Evolutionary conservation across 2,797 vertebrate genomes (phyloP), one percentile per base, ranked within the genome.

Genomic region (Leptodactylus fallax): DNA sequence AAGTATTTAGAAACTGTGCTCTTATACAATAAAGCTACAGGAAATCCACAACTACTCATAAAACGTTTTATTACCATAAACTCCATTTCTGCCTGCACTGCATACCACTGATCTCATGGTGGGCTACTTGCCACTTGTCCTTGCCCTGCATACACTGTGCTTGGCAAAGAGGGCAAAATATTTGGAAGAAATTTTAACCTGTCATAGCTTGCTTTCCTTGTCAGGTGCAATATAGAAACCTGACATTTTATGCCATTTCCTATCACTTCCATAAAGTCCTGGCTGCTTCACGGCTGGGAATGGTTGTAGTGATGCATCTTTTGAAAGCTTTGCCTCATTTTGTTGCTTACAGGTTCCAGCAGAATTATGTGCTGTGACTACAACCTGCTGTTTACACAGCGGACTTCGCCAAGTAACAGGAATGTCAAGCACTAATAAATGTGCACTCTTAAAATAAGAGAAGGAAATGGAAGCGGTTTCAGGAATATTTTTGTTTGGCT

Each of bases 331-430:
- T 77, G 17, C 56, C 45, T 69, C 47, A 88, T 81, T 85, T 85
- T 72, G 77, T 47, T 53, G 55, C 77, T 60, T 77, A 60, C 19
- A 69, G 51, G 47, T 79, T 83, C 87, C 81, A 88, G 23, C 61
- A 79, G 49, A 84, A 85, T 85, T 10, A 81, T 88, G 87, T 67
- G 79, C 19, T 86, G 69, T 85, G 80, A 82, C 25, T 78, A 82
- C 51, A 49, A 79, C 78, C 87, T 82, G 78, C 87, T 86, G 81
- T 72, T 51, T 65, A 85, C 74, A 67, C 56, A 60, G 67, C 10
- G 3, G 47, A 77, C 79, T 9, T 76, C 12, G 88, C 79, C 84
- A 89, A 89, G 58, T 53, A 82, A 53, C 60, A 61, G 78, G 27
- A 85, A 77, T 81, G 87, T 79, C 76, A 79, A 67, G 63, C n/a